A percentile compares a stretch with the other conserved stretches of the same genome.
phyloP scores from a whole-genome alignment of 2,888 invertebrate genomes.

The Allacma fusca region DNA sequence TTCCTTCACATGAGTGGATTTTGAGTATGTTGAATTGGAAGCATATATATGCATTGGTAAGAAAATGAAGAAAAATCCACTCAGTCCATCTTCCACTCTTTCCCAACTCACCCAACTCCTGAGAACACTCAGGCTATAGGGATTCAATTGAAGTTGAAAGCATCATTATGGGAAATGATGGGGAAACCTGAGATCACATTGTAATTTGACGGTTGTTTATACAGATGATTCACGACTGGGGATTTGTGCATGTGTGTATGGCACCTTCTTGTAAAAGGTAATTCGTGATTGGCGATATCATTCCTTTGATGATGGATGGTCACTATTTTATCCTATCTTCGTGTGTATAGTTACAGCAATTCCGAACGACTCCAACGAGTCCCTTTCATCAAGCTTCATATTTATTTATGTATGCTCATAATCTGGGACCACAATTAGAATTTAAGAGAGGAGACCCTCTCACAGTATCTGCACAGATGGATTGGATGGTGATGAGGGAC shows the following conservation, averaged over 20 bases:
- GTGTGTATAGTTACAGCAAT: not conserved
- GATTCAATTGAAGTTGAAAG: not conserved
- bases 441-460: no score
- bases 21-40: not conserved
- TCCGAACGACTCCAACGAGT: not conserved
- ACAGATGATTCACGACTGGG: not conserved
- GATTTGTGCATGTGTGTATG: not conserved
- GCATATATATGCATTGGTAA: not conserved
- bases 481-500: no score
- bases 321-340: not conserved
- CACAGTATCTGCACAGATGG: no score
- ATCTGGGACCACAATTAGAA: no score
- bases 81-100: not conserved
- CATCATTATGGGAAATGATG: slow-evolving; percentile 10
- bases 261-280: not conserved
- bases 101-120: no score
- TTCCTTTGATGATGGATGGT: not conserved
- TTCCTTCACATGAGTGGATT: not conserved
- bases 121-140: not conserved
- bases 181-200: not conserved
- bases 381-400: not conserved
- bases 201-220: not conserved
- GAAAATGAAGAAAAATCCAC: slow-evolving; percentile 3
- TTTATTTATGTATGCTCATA: no score
- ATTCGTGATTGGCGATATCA: slow-evolving; percentile 10